Conservation (phyloP, 2,113 vertebrate species). For the Gila orcuttii region DNA sequence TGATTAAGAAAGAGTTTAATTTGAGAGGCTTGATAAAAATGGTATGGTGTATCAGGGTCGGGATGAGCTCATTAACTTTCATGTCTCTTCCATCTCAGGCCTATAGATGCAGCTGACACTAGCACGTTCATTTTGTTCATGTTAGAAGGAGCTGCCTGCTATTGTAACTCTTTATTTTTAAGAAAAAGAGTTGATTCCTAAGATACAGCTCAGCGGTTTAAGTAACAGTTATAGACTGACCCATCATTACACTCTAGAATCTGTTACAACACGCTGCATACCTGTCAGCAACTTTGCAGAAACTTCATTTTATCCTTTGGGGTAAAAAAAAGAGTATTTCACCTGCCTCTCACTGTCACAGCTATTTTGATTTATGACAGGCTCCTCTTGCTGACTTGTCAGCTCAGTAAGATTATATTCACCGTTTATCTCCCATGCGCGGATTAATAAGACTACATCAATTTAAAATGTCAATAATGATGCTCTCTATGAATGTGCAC, state of each 20-base stretch:
- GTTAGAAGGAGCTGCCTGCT: background rate
- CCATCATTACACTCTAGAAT: constrained; percentile 12
- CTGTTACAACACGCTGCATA: constrained; percentile 54
- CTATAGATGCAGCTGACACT: background rate
- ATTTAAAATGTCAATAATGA: background rate
- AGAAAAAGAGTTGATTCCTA: background rate
- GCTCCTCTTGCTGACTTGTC: constrained; percentile 22
- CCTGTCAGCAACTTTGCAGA: background rate
- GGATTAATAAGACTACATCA: background rate
- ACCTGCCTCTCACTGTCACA: constrained; percentile 51
- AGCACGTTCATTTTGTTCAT: background rate
- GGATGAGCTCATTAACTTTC: background rate
- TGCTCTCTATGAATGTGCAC: background rate
- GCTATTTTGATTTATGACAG: constrained; percentile 39
- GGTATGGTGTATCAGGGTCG: background rate
- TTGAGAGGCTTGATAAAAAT: background rate
- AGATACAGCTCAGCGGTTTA: background rate
- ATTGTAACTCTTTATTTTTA: background rate
- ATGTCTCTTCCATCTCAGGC: background rate
- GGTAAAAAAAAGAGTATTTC: constrained; percentile 7
- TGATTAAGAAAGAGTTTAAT: background rate
- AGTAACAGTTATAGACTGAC: constrained; percentile 13
- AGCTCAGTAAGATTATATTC: constrained; percentile 12
- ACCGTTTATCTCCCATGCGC: background rate
- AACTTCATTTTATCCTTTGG: constrained; percentile 22